Percentiles rank a stretch among this genome's conserved stretches.
Evolutionary conservation across 2,113 vertebrate species (phyloP).

Genomic region (Triplophysa dalaica): DNA sequence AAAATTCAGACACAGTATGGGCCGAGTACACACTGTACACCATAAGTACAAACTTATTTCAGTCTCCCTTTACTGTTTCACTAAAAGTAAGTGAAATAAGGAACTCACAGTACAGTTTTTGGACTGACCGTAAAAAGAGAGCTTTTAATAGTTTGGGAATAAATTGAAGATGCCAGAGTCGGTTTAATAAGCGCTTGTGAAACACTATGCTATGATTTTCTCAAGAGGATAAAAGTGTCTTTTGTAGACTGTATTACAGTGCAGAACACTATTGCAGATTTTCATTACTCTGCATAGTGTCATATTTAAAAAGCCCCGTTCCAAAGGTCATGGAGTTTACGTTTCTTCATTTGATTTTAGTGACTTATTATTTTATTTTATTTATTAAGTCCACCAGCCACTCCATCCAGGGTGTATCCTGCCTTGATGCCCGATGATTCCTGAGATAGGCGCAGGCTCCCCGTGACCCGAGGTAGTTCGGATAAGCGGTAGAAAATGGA

Average conservation of each 20-base stretch:
- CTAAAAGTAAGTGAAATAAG: constrained; percentile 28
- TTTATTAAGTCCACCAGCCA: too few species aligned
- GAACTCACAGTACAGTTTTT: constrained; percentile 19
- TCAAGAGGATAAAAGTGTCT: constrained; percentile 2
- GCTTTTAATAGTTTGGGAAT: constrained; percentile 50
- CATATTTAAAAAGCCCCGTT: neutral
- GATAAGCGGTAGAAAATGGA: too few species aligned
- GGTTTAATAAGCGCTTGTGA: constrained; percentile 50
- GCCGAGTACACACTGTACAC: too few species aligned
- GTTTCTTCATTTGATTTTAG: constrained; percentile 17
- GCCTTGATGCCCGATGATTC: too few species aligned
- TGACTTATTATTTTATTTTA: constrained; percentile 36
- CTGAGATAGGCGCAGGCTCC: too few species aligned
- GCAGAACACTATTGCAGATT: neutral
- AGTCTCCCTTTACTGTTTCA: neutral
- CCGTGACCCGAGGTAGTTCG: too few species aligned
- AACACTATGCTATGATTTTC: constrained; percentile 42
- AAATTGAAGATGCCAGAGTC: constrained; percentile 46
- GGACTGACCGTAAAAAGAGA: constrained; percentile 37
- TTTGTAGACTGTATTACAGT: neutral
- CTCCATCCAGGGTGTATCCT: too few species aligned
- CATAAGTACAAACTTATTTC: too few species aligned
- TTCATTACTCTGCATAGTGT: constrained; percentile 7
- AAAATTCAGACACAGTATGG: too few species aligned
- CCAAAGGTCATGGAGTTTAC: neutral